Base-by-base conservation (phyloP, 2,888 invertebrate species). In the Atrina japonica region DNA sequence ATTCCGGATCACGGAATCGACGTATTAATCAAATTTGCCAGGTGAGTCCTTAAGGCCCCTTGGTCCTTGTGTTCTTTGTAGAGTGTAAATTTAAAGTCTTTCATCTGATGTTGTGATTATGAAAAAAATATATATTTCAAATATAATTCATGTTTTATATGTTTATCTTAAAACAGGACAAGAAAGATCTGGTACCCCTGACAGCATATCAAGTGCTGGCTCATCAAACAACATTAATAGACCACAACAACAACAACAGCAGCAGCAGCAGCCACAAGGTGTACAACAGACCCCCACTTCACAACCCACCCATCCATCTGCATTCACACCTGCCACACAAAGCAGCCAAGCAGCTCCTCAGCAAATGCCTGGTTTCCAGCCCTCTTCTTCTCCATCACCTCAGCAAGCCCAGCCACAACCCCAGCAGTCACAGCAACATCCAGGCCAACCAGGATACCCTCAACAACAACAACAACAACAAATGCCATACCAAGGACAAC, bases 131-230 rank as follows among this genome's bases (percentile, higher is more conserved):
- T n/a, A n/a, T n/a, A n/a, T n/a, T n/a, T n/a, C n/a, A n/a, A n/a
- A n/a, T n/a, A n/a, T n/a, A n/a, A n/a, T n/a, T n/a, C n/a, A n/a
- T n/a, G n/a, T n/a, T n/a, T n/a, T n/a, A n/a, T n/a, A n/a, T n/a
- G n/a, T n/a, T n/a, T n/a, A n/a, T n/a, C n/a, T n/a, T n/a, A n/a
- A n/a, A n/a, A n/a, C 23, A 58, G 43, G 50, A 41, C 47, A 40
- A 58, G 87, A 85, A 11, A 66, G 87, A 60, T 72, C 88, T 35
- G 88, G 85, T 6, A 87, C 87, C 18, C 88, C 88, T 25, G 88
- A 89, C 74, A 88, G 88, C 75, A 74, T 87, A 27, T 85, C 88
- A 2, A 87, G 88, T 70, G 69, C 83, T 58, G 86, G 86, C 3
- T 88, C 88, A n/a, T 80, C 85, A 5, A 76, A 83, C 21, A 82